Evolutionary conservation across 2,797 vertebrate species (phyloP).

Genomic region (Manis pentadactyla): DNA sequence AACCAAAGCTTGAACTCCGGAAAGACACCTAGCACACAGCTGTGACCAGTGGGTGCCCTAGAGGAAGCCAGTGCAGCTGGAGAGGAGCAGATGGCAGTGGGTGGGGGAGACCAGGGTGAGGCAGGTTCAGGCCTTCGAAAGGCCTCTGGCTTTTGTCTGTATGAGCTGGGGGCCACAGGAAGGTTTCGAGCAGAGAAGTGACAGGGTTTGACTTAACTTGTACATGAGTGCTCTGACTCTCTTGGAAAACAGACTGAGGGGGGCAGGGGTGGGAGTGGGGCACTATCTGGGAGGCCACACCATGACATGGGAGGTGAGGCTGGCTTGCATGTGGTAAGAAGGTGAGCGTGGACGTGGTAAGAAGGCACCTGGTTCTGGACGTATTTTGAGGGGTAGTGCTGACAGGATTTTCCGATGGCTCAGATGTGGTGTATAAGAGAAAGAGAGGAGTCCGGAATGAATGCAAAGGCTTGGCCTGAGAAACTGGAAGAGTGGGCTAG

Average conservation of each 20-base stretch:
- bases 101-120: background rate
- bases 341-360: background rate
- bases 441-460: background rate
- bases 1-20: background rate
- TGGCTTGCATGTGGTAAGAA: no score
- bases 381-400: background rate
- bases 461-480: background rate
- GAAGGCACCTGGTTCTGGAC: background rate
- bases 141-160: background rate
- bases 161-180: background rate
- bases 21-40: background rate
- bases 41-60: background rate
- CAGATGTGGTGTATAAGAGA: background rate
- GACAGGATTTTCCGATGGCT: background rate
- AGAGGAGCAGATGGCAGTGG: accelerated
- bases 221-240: background rate
- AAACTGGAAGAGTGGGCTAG: background rate
- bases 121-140: accelerated
- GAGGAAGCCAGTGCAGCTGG: background rate
- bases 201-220: background rate
- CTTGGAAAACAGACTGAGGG: background rate
- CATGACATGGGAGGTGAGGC: accelerated
- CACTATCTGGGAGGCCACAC: no score
- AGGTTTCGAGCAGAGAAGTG: background rate
- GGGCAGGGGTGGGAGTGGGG: accelerated